Percentiles rank a stretch among this genome's conserved stretches.
Evolutionary conservation across 2,797 vertebrate genomes (phyloP).

Genomic region (Borostomias antarcticus): DNA sequence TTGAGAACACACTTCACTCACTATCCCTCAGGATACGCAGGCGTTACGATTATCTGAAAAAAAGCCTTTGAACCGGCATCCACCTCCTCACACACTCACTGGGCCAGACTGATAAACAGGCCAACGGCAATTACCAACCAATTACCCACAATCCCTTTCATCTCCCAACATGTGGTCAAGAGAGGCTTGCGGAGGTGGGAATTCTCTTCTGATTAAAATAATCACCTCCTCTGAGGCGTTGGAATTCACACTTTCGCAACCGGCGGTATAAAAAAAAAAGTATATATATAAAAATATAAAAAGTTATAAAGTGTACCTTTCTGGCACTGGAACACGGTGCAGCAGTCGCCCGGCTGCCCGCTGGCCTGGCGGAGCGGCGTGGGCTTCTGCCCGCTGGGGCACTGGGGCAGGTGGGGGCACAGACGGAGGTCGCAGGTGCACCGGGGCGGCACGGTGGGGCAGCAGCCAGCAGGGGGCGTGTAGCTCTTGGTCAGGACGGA

Average conservation of each 20-base stretch:
- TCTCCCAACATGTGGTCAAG: conserved; percentile 46
- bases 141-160: conserved; percentile 56
- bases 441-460: conserved; percentile 66
- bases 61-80: conserved; percentile 43
- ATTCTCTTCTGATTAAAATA: conserved; percentile 44
- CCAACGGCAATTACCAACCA: conserved; percentile 44
- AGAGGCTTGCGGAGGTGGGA: conserved; percentile 39
- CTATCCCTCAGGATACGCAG: conserved; percentile 33
- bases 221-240: conserved; percentile 44
- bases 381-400: conserved; percentile 64
- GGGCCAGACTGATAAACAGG: conserved; percentile 47
- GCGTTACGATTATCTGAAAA: conserved; percentile 34
- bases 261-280: conserved; percentile 31
- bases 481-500: conserved; percentile 74
- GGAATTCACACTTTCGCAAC: conserved; percentile 44
- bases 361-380: conserved; percentile 63
- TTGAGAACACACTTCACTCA: background rate
- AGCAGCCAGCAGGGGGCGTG: conserved; percentile 75
- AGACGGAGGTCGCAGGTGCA: conserved; percentile 74
- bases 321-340: conserved; percentile 76
- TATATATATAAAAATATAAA: conserved; percentile 30
- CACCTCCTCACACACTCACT: conserved; percentile 21
- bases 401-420: conserved; percentile 66
- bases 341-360: conserved; percentile 79
- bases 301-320: conserved; percentile 64